Evolutionary conservation across 2,797 vertebrate genomes (phyloP).

Genomic region (Spondyliosoma cantharus): DNA sequence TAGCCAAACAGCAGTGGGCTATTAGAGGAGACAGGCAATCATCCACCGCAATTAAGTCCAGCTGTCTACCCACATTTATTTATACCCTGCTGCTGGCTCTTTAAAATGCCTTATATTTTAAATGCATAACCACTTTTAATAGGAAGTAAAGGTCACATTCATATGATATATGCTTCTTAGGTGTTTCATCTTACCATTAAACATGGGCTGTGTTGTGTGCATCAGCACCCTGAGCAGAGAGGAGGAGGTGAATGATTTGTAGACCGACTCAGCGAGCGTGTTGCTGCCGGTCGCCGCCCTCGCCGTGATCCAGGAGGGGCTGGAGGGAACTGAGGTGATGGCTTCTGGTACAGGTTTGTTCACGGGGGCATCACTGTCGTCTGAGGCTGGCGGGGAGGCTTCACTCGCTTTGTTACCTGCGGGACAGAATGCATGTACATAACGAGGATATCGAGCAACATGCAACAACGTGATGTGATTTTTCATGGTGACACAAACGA

Average conservation of each 20-base stretch:
- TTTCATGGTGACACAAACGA: not conserved
- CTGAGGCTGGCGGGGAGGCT: slow-evolving; percentile 59
- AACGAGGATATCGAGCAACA: not conserved
- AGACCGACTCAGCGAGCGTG: slow-evolving; percentile 70
- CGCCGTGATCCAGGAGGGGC: slow-evolving; percentile 83
- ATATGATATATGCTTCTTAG: not conserved
- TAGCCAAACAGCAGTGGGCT: slow-evolving; percentile 16
- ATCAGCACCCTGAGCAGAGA: slow-evolving; percentile 83
- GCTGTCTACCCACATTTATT: slow-evolving; percentile 24
- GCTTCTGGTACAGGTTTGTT: slow-evolving; percentile 74
- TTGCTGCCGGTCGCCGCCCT: slow-evolving; percentile 80
- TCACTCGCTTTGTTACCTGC: slow-evolving; percentile 44
- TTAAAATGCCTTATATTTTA: slow-evolving; percentile 10
- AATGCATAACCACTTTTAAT: not conserved
- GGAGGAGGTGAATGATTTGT: slow-evolving; percentile 79
- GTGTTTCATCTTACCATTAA: slow-evolving; percentile 89
- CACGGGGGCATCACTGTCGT: slow-evolving; percentile 64
- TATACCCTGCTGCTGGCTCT: slow-evolving; percentile 1
- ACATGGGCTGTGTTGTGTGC: slow-evolving; percentile 92
- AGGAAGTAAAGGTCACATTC: not conserved
- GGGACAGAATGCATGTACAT: slow-evolving; percentile 10
- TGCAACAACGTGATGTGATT: not conserved
- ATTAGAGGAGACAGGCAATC: slow-evolving; percentile 47
- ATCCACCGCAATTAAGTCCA: slow-evolving; percentile 48
- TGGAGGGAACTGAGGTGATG: slow-evolving; percentile 79